phyloP scores from a whole-genome alignment of 2,113 vertebrate species.

The Atlantisia rogersi region DNA sequence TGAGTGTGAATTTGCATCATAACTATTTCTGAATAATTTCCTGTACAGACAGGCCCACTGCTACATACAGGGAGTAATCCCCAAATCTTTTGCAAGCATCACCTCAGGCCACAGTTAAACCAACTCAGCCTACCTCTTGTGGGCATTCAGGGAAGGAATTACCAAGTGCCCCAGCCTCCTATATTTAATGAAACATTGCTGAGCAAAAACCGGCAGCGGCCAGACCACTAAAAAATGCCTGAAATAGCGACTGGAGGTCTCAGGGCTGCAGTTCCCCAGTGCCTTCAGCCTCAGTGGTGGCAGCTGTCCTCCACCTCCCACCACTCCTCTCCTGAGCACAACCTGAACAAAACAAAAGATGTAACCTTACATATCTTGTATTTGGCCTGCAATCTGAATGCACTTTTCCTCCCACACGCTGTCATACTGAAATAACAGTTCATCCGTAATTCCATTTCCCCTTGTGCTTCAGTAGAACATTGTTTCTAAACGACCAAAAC shows the following conservation, averaged over 20 bases:
- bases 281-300: background rate
- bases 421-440: background rate
- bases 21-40: background rate
- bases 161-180: background rate
- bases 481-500: background rate
- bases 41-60: background rate
- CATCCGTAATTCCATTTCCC: background rate
- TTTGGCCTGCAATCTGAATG: background rate
- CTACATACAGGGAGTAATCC: background rate
- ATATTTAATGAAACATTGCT: background rate
- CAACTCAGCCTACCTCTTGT: background rate
- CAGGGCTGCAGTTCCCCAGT: fast-evolving
- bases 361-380: background rate
- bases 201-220: background rate
- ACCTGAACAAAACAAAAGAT: background rate
- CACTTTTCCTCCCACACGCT: background rate
- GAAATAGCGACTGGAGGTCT: background rate
- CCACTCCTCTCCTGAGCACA: background rate
- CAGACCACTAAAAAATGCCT: background rate
- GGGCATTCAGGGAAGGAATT: background rate
- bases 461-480: background rate
- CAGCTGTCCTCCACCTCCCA: background rate
- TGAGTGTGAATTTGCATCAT: background rate
- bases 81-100: background rate
- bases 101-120: background rate